Evolutionary conservation across 2,888 invertebrate genomes (phyloP).

Genomic region (Falcaria lacertinaria): DNA sequence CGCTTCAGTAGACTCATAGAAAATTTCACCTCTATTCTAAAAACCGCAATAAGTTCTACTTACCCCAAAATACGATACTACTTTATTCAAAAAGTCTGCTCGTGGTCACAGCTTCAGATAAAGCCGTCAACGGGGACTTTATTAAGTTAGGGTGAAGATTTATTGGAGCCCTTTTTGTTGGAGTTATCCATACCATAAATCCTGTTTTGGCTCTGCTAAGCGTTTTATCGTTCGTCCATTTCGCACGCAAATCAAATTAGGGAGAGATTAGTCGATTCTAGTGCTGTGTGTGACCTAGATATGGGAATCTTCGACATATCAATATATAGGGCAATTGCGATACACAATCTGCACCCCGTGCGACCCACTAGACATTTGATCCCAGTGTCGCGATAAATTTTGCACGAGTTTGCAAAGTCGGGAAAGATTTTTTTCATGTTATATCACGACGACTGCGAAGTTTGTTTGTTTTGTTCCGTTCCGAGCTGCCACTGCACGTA

Average conservation of each 20-base stretch:
- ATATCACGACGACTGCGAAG: too few relatives aligned
- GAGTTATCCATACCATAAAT: conserved; percentile 69
- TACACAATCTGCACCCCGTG: conserved; percentile 15
- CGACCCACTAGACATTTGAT: conserved; percentile 1
- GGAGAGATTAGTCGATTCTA: conserved; percentile 49
- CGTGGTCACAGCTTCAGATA: conserved; percentile 54
- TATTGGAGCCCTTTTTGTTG: conserved; percentile 64
- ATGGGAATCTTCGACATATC: conserved; percentile 21
- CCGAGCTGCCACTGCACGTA: too few relatives aligned
- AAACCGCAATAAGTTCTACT: conserved; percentile 1
- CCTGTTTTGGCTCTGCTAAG: conserved; percentile 60
- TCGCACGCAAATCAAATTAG: conserved; percentile 70
- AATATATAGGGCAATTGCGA: conserved; percentile 18
- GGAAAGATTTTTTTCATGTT: neutral
- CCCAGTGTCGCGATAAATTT: neutral
- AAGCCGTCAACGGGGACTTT: conserved; percentile 65
- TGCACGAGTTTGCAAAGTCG: neutral
- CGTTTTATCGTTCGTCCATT: conserved; percentile 61
- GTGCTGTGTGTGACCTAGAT: conserved; percentile 47
- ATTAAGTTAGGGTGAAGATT: conserved; percentile 69
- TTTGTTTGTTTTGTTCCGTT: neutral
- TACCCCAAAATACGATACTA: conserved; percentile 28
- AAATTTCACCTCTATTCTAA: neutral
- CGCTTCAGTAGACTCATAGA: neutral
- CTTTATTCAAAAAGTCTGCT: conserved; percentile 49